Evolutionary conservation across 1,140 invertebrate species (phyloP), one percentile per base, ranked within the genome.

Genomic region (Nephotettix cincticeps): DNA sequence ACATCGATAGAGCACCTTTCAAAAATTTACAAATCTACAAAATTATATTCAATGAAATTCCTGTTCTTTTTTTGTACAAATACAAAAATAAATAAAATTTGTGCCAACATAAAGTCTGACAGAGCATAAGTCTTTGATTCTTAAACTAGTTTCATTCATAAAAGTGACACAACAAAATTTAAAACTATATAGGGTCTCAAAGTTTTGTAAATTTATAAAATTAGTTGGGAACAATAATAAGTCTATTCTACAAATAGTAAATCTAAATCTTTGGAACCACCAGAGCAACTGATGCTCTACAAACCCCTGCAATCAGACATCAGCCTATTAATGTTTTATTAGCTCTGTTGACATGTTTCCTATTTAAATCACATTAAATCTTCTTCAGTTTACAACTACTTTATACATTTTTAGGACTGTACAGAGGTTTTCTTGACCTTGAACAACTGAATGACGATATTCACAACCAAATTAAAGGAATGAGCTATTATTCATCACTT

Each of bases 1-100:
- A 61, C 56, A 28, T 61, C 25, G 9, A 61, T 27, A 61, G 56
- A 61, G 56, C 56, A 61, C 56, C 56, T 61, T 61, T 61, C 56
- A 27, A 61, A 40, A 51, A 51, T 51, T 6, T 51, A 51, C 21
- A 51, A 51, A 51, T 51, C 47, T 51, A 51, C 47, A 51, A 51
- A 51, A 51, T 51, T 17, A 21, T 19, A n/a, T 9, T 19, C 47
- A 61, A 61, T 29, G 21, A 28, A 6, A 27, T 28, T 19, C 4
- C 4, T 61, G 25, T 27, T 25, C 21, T 61, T 25, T 61, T 25
- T 25, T 9, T 61, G 4, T n/a, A 14, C 13, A 61, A 61, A 25
- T 25, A 25, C 56, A 61, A 28, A 27, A 14, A 23, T 25, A 61
- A 2, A 27, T 61, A 11, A 6, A 27, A 61, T 21, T 19, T 21